Percentiles rank a stretch among this genome's conserved stretches.
These are phyloP conservation scores for Laticauda laticaudata DNA, from an alignment of 2,113 vertebrate species.

Conservation along the genomic window DNA sequence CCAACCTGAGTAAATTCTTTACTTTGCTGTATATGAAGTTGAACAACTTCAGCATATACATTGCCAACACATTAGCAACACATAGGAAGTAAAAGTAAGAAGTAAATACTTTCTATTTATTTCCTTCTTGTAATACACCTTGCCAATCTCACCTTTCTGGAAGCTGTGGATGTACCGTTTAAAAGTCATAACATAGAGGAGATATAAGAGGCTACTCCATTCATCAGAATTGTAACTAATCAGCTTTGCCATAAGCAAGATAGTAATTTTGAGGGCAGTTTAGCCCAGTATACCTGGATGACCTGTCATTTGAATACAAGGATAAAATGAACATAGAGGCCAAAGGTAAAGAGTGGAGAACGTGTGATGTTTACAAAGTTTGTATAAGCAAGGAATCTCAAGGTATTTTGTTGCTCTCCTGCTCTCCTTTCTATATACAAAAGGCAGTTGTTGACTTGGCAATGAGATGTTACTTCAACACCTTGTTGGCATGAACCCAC, in stretches of 20 bases:
- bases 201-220: background rate
- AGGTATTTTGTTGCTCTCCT: background rate
- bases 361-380: background rate
- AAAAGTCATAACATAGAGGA: background rate
- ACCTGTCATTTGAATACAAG: constrained; percentile 35
- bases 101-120: background rate
- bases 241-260: background rate
- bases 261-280: background rate
- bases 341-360: constrained; percentile 32
- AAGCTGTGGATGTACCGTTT: background rate
- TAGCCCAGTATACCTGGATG: background rate
- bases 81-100: background rate
- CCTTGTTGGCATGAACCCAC: background rate
- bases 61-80: background rate
- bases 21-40: background rate
- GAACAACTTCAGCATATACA: background rate
- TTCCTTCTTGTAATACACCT: background rate
- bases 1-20: background rate
- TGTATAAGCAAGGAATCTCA: background rate
- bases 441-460: background rate
- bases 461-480: background rate
- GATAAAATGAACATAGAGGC: background rate
- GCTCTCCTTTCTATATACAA: background rate
- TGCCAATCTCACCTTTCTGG: too few relatives aligned
- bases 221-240: constrained; percentile 23